phyloP scores from a whole-genome alignment of 2,113 vertebrate genomes.

The Toxotes jaculatrix region DNA sequence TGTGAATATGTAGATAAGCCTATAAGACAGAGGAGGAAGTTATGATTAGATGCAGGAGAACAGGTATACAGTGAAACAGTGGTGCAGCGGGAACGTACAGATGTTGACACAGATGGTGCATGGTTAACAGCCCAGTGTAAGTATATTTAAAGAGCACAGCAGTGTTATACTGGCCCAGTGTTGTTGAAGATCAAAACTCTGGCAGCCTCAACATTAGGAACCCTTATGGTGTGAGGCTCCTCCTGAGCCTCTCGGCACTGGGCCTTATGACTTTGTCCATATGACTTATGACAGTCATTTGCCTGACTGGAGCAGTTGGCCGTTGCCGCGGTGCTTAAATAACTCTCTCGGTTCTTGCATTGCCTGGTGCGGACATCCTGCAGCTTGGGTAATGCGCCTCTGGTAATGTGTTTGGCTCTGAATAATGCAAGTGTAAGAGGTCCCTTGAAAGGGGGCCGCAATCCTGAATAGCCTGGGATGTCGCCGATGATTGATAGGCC shows the following conservation, averaged over 20 bases:
- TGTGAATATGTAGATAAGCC: no score
- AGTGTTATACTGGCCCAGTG: background rate
- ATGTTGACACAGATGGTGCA: slow-evolving; percentile 9
- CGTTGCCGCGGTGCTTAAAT: slow-evolving; percentile 13
- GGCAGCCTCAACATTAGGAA: background rate
- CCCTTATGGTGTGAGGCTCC: background rate
- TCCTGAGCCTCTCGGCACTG: background rate
- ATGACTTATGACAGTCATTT: slow-evolving; percentile 48
- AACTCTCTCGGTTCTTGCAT: slow-evolving; percentile 4
- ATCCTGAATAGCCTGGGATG: background rate
- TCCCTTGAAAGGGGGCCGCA: background rate
- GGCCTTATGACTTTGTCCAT: slow-evolving; percentile 27
- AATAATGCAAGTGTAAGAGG: slow-evolving; percentile 30
- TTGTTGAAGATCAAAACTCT: background rate
- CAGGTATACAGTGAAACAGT: background rate
- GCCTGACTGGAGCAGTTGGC: slow-evolving; percentile 16
- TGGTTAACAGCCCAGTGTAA: background rate
- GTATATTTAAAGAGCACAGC: background rate
- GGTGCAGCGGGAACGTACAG: background rate
- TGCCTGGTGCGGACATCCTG: background rate
- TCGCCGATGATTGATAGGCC: slow-evolving; percentile 1
- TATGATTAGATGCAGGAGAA: no score
- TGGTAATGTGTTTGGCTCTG: slow-evolving; percentile 17
- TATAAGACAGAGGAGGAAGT: no score
- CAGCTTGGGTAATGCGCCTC: slow-evolving; percentile 26